These are phyloP conservation scores for Pyralis farinalis DNA, from an alignment of 2,888 invertebrate species.

Conservation along the genomic window DNA sequence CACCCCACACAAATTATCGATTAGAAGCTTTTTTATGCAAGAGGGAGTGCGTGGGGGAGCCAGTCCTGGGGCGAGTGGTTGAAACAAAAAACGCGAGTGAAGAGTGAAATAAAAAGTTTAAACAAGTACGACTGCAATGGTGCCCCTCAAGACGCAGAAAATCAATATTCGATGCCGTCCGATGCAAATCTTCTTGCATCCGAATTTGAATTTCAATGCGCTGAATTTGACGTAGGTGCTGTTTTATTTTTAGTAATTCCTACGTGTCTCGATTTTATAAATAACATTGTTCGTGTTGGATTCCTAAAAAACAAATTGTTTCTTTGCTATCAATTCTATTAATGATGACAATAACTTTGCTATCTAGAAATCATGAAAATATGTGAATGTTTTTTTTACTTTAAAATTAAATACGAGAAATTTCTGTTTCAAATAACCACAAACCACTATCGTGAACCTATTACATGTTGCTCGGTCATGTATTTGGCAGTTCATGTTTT, in stretches of 20 bases:
- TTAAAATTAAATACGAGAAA: too few relatives aligned
- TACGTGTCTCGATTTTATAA: conserved; percentile 23
- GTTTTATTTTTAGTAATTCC: conserved; percentile 51
- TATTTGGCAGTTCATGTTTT: too few relatives aligned
- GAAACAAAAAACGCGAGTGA: conserved; percentile 80
- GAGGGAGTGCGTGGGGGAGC: conserved; percentile 75
- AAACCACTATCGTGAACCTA: too few relatives aligned
- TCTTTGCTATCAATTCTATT: too few relatives aligned
- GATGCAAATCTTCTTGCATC: conserved; percentile 76
- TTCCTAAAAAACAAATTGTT: too few relatives aligned
- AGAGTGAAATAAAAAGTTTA: conserved; percentile 81
- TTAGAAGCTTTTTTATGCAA: conserved; percentile 82
- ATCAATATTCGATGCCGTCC: conserved; percentile 74
- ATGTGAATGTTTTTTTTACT: too few relatives aligned
- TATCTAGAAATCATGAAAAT: too few relatives aligned
- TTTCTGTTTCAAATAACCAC: too few relatives aligned
- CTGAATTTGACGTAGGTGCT: conserved; percentile 57
- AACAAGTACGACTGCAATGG: conserved; percentile 74
- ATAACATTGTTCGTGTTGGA: conserved; percentile 1
- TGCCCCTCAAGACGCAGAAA: conserved; percentile 74
- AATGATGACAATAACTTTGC: too few relatives aligned
- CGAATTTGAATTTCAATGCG: conserved; percentile 74
- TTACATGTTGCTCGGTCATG: too few relatives aligned
- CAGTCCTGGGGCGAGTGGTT: conserved; percentile 70
- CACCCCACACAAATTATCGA: conserved; percentile 82